Evolutionary conservation across 2,113 vertebrate species (phyloP).

Genomic region (Actenoides hombroni): DNA sequence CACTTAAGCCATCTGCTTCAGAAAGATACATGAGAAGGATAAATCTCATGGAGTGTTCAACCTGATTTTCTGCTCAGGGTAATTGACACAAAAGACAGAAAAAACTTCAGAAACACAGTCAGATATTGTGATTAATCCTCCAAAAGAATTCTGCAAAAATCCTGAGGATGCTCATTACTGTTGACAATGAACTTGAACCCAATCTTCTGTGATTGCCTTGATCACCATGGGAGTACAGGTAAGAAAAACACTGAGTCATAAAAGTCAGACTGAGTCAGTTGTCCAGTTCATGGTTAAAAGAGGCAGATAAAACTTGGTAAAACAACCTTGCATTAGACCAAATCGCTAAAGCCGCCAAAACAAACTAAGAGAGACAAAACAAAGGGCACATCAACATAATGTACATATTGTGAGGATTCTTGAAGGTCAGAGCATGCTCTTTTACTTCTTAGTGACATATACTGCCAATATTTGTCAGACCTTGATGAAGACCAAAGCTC

Average conservation of each 20-base stretch:
- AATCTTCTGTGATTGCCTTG: neutral
- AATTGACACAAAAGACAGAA: neutral
- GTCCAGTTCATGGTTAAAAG: constrained; percentile 59
- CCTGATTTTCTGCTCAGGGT: neutral
- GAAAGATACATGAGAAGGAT: neutral
- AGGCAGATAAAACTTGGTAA: constrained; percentile 59
- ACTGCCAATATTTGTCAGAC: constrained; percentile 81
- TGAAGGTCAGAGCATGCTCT: constrained; percentile 82
- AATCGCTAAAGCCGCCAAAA: constrained; percentile 51
- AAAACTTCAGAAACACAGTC: neutral
- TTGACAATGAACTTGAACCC: neutral
- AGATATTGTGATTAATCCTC: neutral
- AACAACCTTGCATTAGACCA: constrained; percentile 51
- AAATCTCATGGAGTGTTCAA: neutral
- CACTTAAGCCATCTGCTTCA: neutral
- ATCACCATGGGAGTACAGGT: neutral
- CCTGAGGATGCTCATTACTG: neutral
- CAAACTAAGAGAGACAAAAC: constrained; percentile 74
- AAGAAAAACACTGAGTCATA: neutral
- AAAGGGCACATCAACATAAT: constrained; percentile 85
- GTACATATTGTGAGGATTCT: constrained; percentile 76
- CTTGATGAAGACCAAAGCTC: constrained; percentile 73
- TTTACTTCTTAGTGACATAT: constrained; percentile 79
- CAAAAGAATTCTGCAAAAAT: neutral
- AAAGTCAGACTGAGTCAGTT: neutral